These are phyloP conservation scores for Drosophila asahinai DNA, from an alignment of 1,140 invertebrate genomes.

Conservation along the genomic window DNA sequence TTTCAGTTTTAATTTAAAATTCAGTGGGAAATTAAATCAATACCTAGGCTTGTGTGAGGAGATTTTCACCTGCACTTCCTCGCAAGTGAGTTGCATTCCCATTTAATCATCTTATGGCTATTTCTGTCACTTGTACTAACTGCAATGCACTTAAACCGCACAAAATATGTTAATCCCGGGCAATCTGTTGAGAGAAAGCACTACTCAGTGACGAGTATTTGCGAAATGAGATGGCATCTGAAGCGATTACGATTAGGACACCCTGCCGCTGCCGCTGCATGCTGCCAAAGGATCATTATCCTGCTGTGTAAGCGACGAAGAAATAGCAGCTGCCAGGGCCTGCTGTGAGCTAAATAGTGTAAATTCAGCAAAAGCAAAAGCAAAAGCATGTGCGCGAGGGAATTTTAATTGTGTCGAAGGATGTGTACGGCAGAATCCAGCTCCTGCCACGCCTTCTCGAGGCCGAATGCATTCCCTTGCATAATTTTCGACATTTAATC, in stretches of 20 bases:
- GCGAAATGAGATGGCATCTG: constrained; percentile 15
- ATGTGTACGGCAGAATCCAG: constrained; percentile 26
- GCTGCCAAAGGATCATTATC: constrained; percentile 15
- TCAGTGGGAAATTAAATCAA: constrained; percentile 22
- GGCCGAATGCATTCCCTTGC: constrained; percentile 60
- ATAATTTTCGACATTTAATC: constrained; percentile 71
- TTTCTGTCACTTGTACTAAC: neutral
- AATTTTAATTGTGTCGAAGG: constrained; percentile 67
- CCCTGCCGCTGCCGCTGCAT: neutral
- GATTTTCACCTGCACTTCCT: neutral
- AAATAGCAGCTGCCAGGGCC: constrained; percentile 9
- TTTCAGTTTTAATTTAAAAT: constrained; percentile 20
- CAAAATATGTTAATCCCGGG: constrained; percentile 27
- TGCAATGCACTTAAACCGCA: constrained; percentile 15
- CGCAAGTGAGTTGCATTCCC: too few species aligned
- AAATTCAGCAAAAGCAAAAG: constrained; percentile 9
- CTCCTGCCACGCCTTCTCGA: constrained; percentile 21
- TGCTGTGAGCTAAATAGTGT: constrained; percentile 18
- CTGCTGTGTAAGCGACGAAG: constrained; percentile 1
- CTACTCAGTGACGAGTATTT: constrained; percentile 7
- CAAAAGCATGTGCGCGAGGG: constrained; percentile 6
- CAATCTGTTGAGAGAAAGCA: constrained; percentile 20
- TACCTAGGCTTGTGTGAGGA: neutral
- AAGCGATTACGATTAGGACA: constrained; percentile 22
- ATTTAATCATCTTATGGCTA: constrained; percentile 26